Evolutionary conservation across 2,113 vertebrate species (phyloP).

Genomic region (Bambusicola thoracicus): DNA sequence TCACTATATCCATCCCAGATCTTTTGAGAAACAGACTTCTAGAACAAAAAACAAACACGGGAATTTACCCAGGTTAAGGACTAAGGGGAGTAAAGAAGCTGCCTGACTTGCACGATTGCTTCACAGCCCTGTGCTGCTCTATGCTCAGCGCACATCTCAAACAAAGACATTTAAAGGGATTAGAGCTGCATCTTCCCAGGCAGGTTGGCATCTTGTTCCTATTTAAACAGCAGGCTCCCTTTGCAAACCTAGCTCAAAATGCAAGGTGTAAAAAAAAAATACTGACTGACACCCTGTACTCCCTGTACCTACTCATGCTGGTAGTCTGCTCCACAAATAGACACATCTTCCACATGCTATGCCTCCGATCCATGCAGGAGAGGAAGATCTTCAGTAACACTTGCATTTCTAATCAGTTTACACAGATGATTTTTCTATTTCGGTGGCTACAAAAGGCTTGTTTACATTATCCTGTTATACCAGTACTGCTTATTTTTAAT

Average conservation of each 20-base stretch:
- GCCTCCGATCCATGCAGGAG: neutral
- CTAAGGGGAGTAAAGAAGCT: neutral
- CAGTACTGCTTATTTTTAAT: neutral
- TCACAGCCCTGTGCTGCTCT: neutral
- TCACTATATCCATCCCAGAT: neutral
- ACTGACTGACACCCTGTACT: neutral
- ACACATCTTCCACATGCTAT: neutral
- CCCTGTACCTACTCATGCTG: neutral
- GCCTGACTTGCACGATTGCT: neutral
- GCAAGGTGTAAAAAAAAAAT: neutral
- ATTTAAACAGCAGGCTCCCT: neutral
- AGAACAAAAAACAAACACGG: fast-evolving
- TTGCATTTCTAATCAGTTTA: neutral
- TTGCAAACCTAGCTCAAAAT: neutral
- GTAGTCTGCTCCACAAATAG: neutral
- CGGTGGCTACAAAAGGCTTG: neutral
- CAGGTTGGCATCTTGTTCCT: neutral
- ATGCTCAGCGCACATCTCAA: neutral
- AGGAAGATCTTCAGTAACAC: neutral
- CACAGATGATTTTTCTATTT: neutral
- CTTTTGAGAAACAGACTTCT: neutral
- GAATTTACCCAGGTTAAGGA: neutral
- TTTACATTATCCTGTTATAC: neutral
- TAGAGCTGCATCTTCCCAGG: neutral
- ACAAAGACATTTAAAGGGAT: neutral